phyloP scores from a whole-genome alignment of 35 echinoderm and acorn worm species.

The Eucidaris tribuloides region DNA sequence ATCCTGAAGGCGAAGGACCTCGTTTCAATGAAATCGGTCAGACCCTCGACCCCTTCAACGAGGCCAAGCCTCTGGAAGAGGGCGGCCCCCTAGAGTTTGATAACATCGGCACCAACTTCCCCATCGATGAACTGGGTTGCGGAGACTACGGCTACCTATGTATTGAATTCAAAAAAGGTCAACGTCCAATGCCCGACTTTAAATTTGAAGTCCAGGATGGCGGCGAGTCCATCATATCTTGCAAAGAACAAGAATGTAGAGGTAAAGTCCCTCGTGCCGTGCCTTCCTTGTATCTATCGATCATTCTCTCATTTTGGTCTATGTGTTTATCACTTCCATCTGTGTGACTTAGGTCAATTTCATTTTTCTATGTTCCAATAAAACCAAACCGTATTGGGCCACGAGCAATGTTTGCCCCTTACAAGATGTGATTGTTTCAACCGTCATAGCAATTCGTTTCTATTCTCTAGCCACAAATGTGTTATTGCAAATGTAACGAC shows the following conservation, averaged over 20 bases:
- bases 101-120: constrained; percentile 37
- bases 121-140: constrained; percentile 68
- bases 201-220: constrained; percentile 32
- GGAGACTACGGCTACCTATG: constrained; percentile 68
- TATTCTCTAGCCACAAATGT: too few relatives aligned
- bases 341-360: too few relatives aligned
- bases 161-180: constrained; percentile 67
- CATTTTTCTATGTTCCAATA: too few relatives aligned
- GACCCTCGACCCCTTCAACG: constrained; percentile 34
- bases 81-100: constrained; percentile 57
- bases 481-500: too few relatives aligned
- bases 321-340: too few relatives aligned
- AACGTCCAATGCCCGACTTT: constrained; percentile 46
- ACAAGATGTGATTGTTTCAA: too few relatives aligned
- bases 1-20: constrained; percentile 20
- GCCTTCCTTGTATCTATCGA: too few relatives aligned
- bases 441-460: too few relatives aligned
- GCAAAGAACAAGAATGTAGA: constrained; percentile 67
- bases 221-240: constrained; percentile 45
- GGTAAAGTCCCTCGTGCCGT: too few relatives aligned
- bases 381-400: too few relatives aligned
- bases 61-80: constrained; percentile 32
- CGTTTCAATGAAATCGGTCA: constrained; percentile 32
- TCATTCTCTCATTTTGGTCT: too few relatives aligned
- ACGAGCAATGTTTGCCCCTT: too few relatives aligned